A percentile compares a stretch with the other conserved stretches of the same genome.
Evolutionary conservation across 1,140 invertebrate species (phyloP).

Genomic region (Drosophila lini): DNA sequence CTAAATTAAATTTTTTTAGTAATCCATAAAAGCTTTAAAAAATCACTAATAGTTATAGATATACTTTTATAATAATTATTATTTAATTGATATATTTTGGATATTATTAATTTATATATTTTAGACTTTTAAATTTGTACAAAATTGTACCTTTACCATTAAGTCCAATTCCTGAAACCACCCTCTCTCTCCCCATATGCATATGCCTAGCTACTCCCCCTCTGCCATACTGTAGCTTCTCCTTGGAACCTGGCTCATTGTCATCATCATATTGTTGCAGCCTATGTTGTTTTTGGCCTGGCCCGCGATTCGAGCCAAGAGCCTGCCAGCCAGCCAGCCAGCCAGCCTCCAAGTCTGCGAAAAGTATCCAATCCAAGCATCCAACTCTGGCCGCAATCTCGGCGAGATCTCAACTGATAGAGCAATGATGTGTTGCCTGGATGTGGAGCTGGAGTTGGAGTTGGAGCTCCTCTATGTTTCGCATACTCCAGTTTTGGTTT

Average conservation of each 20-base stretch:
- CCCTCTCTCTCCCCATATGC: constrained; percentile 8
- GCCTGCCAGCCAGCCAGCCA: constrained; percentile 35
- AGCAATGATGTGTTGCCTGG: constrained; percentile 77
- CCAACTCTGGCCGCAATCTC: constrained; percentile 57
- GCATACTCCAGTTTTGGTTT: constrained; percentile 70
- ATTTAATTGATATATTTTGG: no score
- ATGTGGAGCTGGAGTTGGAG: constrained; percentile 41
- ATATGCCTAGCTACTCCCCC: constrained; percentile 29
- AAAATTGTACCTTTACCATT: no score
- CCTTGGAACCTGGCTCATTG: constrained; percentile 32
- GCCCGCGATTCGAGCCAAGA: constrained; percentile 30
- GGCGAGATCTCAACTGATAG: constrained; percentile 78
- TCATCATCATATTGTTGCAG: constrained; percentile 38
- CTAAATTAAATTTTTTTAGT: no score
- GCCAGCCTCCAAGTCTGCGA: constrained; percentile 48
- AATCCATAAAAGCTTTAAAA: no score
- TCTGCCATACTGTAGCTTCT: background rate
- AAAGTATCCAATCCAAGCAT: constrained; percentile 47
- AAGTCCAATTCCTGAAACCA: constrained; percentile 1
- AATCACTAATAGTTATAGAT: no score
- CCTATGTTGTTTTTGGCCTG: constrained; percentile 38
- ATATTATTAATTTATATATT: background rate
- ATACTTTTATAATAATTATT: background rate
- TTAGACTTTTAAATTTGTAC: no score
- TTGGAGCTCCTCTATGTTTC: constrained; percentile 31